Base-by-base conservation (phyloP, 92 coral and sea anemone species). In the Phenganax subtilis region DNA sequence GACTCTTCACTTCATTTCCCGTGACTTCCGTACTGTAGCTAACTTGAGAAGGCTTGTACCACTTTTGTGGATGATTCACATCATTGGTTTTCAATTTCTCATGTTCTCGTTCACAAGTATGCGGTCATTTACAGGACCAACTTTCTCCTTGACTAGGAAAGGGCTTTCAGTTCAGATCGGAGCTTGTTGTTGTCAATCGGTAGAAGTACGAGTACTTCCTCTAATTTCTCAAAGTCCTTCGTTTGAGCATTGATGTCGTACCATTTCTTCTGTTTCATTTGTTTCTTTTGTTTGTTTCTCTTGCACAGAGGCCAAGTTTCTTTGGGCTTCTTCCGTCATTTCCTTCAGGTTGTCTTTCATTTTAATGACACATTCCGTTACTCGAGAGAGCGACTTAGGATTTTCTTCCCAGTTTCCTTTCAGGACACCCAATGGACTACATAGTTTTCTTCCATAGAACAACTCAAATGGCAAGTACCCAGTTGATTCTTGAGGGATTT, bases 391-490 rank as follows among this genome's bases (percentile, higher is more conserved):
- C 25, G 25, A 20, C 25, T 20, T 20, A 20, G 25, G 25, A 20
- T 20, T 20, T 20, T 3, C 9, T 16, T 20, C 61, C 82, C 82
- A 77, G 16, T 54, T 6, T 29, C 60, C 54, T 28, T 77, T 77
- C 28, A 77, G 14, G 9, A 59, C 8, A 3, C 70, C 28, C 6
- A 77, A 61, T 8, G 82, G 82, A 9, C 82, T 71, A 0, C 82
- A 28, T 57, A 77, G 30, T 0, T 27, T 77, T 56, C 82, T 57
- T 3, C 82, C 71, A 60, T 58, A 85, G 3, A 85, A 56, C 52
- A 85, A 79, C 71, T 80, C 88, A 77, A 80, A 79, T 6, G 80
- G 88, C 0, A 84, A 85, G 57, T 79, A 85, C 6, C 88, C 88
- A 5, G 88, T 85, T 1, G 88, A 85, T 30, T 69, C 51, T 64